phyloP scores from a whole-genome alignment of 2,113 vertebrate species.

The Asarcornis scutulata region DNA sequence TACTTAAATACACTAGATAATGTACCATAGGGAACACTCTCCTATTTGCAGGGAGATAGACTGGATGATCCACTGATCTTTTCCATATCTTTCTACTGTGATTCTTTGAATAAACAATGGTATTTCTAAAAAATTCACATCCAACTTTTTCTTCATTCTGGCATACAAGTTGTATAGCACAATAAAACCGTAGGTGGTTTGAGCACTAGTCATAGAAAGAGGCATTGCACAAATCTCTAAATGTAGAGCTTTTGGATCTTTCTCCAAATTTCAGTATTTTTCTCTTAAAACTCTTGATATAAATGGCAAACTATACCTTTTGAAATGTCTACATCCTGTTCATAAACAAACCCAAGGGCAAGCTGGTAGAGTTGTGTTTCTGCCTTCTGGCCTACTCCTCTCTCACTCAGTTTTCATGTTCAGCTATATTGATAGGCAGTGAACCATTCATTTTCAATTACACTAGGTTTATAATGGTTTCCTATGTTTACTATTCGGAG shows the following conservation, averaged over 20 bases:
- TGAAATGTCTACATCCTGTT: slow-evolving; percentile 35
- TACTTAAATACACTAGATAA: slow-evolving; percentile 18
- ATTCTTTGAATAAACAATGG: slow-evolving; percentile 61
- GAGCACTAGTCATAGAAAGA: neutral
- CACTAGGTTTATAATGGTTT: neutral
- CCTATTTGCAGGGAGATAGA: slow-evolving; percentile 33
- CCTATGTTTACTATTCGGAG: neutral
- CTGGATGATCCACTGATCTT: slow-evolving; percentile 42
- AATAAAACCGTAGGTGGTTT: slow-evolving; percentile 4
- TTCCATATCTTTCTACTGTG: slow-evolving; percentile 38
- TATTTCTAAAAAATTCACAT: slow-evolving; percentile 33
- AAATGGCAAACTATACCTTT: neutral
- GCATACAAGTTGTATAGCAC: neutral
- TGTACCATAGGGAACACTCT: neutral
- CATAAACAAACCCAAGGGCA: slow-evolving; percentile 41
- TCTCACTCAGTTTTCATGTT: slow-evolving; percentile 7
- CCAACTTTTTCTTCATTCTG: slow-evolving; percentile 43
- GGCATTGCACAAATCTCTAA: neutral
- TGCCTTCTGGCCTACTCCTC: neutral
- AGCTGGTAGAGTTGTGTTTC: neutral
- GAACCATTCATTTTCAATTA: neutral
- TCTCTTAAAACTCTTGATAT: neutral
- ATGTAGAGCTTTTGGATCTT: neutral
- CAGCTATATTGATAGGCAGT: slow-evolving; percentile 19
- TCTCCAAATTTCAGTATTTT: neutral